These are phyloP conservation scores for Leucophenga maculata DNA, from an alignment of 2,888 invertebrate species.

Conservation along the genomic window DNA sequence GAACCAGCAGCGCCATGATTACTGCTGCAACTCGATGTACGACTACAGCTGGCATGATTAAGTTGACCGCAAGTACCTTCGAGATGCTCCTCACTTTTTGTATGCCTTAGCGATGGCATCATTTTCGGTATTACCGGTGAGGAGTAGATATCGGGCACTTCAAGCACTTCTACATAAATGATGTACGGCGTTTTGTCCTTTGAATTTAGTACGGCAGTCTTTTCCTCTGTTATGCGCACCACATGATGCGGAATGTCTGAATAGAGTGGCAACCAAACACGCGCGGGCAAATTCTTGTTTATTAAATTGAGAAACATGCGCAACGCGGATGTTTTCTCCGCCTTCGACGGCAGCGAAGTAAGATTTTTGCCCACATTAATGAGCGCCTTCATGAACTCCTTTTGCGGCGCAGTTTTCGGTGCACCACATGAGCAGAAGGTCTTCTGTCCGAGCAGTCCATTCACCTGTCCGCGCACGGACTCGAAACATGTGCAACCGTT, in stretches of 20 bases:
- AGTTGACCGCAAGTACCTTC: conserved; percentile 65
- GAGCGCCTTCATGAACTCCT: conserved; percentile 90
- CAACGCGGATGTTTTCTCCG: conserved; percentile 92
- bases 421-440: conserved; percentile 87
- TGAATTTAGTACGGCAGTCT: conserved; percentile 97
- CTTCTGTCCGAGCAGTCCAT: conserved; percentile 83
- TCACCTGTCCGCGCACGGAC: conserved; percentile 82
- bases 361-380: conserved; percentile 89
- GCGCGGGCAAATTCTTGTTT: conserved; percentile 96
- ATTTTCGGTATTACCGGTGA: conserved; percentile 92
- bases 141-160: conserved; percentile 85
- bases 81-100: conserved; percentile 94
- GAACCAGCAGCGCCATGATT: conserved; percentile 49
- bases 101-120: conserved; percentile 88
- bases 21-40: conserved; percentile 65
- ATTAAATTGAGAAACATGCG: conserved; percentile 93
- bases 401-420: conserved; percentile 85
- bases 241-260: conserved; percentile 90
- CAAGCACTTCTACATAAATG: conserved; percentile 96
- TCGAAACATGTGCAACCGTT: conserved; percentile 95
- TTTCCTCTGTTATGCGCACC: conserved; percentile 96
- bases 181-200: conserved; percentile 94
- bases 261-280: conserved; percentile 97
- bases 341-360: conserved; percentile 87
- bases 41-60: conserved; percentile 57